Conservation (phyloP, 2,113 vertebrate species). For the Lates calcarifer region DNA sequence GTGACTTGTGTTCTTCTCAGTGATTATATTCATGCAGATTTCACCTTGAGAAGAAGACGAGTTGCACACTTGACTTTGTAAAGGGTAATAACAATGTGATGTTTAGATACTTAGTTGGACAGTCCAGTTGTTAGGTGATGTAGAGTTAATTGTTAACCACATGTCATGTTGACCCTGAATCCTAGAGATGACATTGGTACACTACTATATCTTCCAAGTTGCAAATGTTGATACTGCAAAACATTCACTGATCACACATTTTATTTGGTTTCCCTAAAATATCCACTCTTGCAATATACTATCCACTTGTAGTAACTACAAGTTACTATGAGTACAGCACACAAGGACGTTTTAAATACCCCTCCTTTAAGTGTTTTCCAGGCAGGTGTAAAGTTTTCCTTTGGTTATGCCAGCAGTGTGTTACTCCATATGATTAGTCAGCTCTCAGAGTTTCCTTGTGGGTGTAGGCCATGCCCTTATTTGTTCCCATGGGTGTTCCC, state of each 20-base stretch:
- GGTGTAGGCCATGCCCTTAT: constrained; percentile 23
- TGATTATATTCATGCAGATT: not conserved
- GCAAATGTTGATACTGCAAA: no score
- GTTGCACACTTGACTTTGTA: not conserved
- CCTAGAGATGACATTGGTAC: no score
- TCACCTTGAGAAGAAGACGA: not conserved
- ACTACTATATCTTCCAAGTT: no score
- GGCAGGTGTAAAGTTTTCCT: constrained; percentile 19
- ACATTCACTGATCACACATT: no score
- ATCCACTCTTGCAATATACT: no score
- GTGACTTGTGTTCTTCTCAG: constrained; percentile 9
- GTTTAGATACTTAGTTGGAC: no score
- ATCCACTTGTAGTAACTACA: no score
- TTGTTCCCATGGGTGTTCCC: constrained; percentile 11
- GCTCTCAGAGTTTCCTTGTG: constrained; percentile 17
- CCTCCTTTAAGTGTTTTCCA: not conserved
- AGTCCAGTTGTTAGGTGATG: not conserved
- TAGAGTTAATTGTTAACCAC: not conserved
- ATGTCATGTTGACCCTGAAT: no score
- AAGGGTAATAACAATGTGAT: not conserved
- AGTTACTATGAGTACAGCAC: not conserved
- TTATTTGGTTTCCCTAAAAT: no score
- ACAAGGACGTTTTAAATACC: not conserved
- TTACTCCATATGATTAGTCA: constrained; percentile 16
- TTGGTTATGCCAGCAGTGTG: not conserved